Base-by-base conservation (phyloP, 2,888 invertebrate species). In the Rhingia rostrata region DNA sequence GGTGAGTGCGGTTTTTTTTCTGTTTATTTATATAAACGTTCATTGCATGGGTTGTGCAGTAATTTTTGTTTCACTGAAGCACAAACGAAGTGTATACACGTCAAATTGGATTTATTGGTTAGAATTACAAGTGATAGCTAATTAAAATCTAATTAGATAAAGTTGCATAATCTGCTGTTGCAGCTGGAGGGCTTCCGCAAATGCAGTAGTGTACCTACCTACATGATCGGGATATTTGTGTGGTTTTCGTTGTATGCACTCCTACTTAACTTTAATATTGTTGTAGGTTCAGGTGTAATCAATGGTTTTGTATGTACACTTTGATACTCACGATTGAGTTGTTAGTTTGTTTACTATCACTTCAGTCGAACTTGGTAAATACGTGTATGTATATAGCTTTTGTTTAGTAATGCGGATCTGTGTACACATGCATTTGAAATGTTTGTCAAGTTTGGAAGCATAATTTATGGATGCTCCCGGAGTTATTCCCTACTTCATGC, bases 1-100 rank as follows among this genome's bases (percentile, higher is more conserved):
- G 91, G 91, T 92, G 87, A 88, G 88, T 87, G 4, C 22, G 14
- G 22, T 47, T 22, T 10, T 41, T 41, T 9, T 41, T 41, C 10
- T 9, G 22, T 22, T 22, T 22, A 22, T 22, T 22, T 22, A 22
- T 22, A 22, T 22, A 22, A 22, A 22, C 22, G 22, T 22, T 1
- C 22, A 22, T 22, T 22, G 22, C 2, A 22, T 2, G 22, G 22
- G 22, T 22, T 22, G n/a, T n/a, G 30, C 49, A 22, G 22, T 22
- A 22, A 22, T 22, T 1, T 22, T 2, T 22, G 22, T 22, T 22
- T 22, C 22, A 22, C 22, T 22, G 22, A 22, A 22, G 22, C 22
- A 22, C 22, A 22, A 22, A 22, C 22, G 22, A 22, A 22, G 22
- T 22, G 22, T 22, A 22, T 22, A 22, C 22, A 22, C 22, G 6